These are phyloP conservation scores for Cetonia aurata DNA, from an alignment of 2,888 invertebrate genomes.

Conservation along the genomic window DNA sequence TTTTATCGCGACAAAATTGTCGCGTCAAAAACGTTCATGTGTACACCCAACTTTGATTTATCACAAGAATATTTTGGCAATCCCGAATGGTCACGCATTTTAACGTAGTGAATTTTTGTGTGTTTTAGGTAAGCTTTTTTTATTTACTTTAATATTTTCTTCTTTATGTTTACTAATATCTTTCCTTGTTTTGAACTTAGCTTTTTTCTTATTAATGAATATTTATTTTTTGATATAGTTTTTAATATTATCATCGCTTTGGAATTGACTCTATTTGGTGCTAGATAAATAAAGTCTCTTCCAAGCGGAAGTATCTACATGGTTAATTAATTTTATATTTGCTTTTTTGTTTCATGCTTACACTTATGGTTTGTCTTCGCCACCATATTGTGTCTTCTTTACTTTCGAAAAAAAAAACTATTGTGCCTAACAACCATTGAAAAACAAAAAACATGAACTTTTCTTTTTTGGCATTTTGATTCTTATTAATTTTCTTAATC, in stretches of 20 bases:
- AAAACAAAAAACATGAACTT: neutral
- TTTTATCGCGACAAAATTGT: no score
- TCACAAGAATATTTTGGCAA: neutral
- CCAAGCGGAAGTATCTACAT: slow-evolving; percentile 19
- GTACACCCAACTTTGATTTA: neutral
- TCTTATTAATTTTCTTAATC: slow-evolving; percentile 16
- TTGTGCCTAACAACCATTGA: neutral
- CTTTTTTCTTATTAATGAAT: neutral
- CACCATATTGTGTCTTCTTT: slow-evolving; percentile 39
- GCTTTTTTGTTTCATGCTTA: slow-evolving; percentile 67
- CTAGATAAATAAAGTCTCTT: slow-evolving; percentile 2
- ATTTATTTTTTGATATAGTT: slow-evolving; percentile 19
- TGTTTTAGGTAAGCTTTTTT: slow-evolving; percentile 44
- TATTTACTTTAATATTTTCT: slow-evolving; percentile 41
- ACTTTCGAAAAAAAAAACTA: slow-evolving; percentile 10
- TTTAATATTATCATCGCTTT: neutral
- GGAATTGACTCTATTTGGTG: neutral
- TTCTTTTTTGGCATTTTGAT: slow-evolving; percentile 20
- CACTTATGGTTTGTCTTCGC: slow-evolving; percentile 57
- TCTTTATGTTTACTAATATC: slow-evolving; percentile 39
- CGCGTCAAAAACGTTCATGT: no score
- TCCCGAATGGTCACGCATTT: slow-evolving; percentile 35
- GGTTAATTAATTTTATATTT: slow-evolving; percentile 59
- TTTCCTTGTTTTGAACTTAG: slow-evolving; percentile 23
- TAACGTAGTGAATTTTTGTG: slow-evolving; percentile 41